Evolutionary conservation across 2,113 vertebrate species (phyloP).

Genomic region (Neolamprologus sp.): DNA sequence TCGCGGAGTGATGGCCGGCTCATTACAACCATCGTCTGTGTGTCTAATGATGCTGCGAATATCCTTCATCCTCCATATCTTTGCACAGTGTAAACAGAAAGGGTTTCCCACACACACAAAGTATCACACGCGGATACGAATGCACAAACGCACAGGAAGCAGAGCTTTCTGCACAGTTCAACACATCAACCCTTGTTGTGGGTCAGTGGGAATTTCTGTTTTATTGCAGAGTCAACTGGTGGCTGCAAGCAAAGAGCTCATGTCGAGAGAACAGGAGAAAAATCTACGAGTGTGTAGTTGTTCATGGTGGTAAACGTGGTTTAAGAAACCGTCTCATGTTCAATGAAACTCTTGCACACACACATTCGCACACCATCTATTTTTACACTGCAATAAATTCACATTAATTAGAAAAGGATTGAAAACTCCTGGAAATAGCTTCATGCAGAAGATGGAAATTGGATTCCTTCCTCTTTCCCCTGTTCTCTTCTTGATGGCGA

Average conservation of each 20-base stretch:
- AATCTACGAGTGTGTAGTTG: background rate
- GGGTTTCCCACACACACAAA: accelerated
- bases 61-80: background rate
- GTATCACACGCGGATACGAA: accelerated
- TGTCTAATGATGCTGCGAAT: conserved; percentile 25
- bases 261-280: background rate
- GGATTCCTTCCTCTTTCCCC: background rate
- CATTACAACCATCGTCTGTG: conserved; percentile 2
- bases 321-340: background rate
- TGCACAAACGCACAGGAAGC: background rate
- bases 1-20: conserved; percentile 11
- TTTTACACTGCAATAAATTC: conserved; percentile 17
- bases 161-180: background rate
- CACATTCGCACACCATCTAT: background rate
- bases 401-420: conserved; percentile 1
- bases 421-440: conserved; percentile 27
- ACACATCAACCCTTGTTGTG: background rate
- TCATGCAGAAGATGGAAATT: conserved; percentile 12
- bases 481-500: background rate
- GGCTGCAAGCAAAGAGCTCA: background rate
- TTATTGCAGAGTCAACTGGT: background rate
- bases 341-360: background rate
- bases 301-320: background rate
- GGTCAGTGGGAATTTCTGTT: background rate
- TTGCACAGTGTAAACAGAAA: background rate